Evolutionary conservation across 1,140 invertebrate species (phyloP).

Genomic region (Popillia japonica): DNA sequence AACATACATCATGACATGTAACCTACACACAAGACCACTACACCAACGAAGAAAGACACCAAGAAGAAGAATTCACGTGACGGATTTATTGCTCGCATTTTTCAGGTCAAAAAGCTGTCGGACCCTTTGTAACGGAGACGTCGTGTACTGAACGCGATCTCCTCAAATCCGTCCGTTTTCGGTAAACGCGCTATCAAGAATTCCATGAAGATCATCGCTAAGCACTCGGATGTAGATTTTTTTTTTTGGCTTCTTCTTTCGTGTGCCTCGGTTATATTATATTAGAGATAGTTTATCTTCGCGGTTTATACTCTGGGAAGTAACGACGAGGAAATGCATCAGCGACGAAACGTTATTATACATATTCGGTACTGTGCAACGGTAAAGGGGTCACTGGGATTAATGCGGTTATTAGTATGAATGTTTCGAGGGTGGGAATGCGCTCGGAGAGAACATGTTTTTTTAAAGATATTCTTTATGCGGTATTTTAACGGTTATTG

Average conservation of each 20-base stretch:
- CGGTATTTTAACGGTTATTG: too few species aligned
- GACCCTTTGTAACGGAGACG: constrained; percentile 18
- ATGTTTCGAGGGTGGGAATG: not conserved
- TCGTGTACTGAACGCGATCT: not conserved
- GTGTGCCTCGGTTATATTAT: not conserved
- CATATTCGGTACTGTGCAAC: not conserved
- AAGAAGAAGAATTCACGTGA: constrained; percentile 2
- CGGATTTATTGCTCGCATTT: constrained; percentile 17
- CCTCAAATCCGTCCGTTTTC: constrained; percentile 9
- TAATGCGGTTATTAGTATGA: constrained; percentile 31
- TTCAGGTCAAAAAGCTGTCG: constrained; percentile 9
- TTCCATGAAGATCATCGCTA: not conserved
- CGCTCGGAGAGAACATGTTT: not conserved
- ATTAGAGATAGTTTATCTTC: not conserved
- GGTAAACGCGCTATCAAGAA: not conserved
- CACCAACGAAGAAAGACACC: too few species aligned
- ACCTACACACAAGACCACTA: too few species aligned
- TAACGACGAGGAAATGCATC: constrained; percentile 27
- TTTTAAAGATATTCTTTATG: too few species aligned
- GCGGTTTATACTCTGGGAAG: not conserved
- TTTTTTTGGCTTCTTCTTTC: not conserved
- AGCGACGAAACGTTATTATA: not conserved
- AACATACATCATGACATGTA: too few species aligned
- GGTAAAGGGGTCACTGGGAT: constrained; percentile 15
- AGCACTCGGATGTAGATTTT: constrained; percentile 11